Conservation (phyloP, 1,140 invertebrate genomes). For the Carposina sasakii region DNA sequence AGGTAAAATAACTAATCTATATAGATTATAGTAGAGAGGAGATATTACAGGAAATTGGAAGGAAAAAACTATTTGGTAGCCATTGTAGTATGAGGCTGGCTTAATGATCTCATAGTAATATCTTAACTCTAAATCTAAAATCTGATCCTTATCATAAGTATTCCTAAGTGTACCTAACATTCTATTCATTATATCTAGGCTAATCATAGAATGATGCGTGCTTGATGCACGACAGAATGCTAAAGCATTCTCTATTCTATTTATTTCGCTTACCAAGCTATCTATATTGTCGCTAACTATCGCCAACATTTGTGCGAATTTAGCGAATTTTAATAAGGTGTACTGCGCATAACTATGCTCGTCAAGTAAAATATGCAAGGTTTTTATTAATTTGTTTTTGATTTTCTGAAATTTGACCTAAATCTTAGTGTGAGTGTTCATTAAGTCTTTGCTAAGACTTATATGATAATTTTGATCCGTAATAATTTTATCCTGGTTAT, state of each 20-base stretch:
- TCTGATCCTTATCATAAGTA: conserved; percentile 20
- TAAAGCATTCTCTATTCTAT: conserved; percentile 32
- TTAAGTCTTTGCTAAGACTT: conserved; percentile 21
- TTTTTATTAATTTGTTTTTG: conserved; percentile 24
- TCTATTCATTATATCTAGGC: conserved; percentile 13
- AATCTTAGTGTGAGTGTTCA: conserved; percentile 7
- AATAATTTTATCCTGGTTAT: conserved; percentile 5
- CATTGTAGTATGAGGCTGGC: conserved; percentile 28
- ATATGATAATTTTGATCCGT: conserved; percentile 23
- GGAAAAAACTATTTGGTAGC: conserved; percentile 27
- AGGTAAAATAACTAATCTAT: conserved; percentile 24
- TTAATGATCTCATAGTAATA: conserved; percentile 34
- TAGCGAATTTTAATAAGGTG: conserved; percentile 26
- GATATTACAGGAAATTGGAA: conserved; percentile 30
- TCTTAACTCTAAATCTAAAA: conserved; percentile 28
- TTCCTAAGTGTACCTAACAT: conserved; percentile 23
- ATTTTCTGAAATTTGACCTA: conserved; percentile 22
- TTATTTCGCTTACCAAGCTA: conserved; percentile 24
- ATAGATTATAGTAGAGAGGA: conserved; percentile 16
- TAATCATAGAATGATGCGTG: conserved; percentile 28
- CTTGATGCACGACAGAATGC: conserved; percentile 29
- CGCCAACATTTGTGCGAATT: conserved; percentile 29
- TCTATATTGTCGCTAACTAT: conserved; percentile 33
- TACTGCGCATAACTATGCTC: conserved; percentile 16
- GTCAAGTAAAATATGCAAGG: conserved; percentile 21